Base-by-base conservation (phyloP, 1,140 invertebrate species). In the Drusus annulatus region DNA sequence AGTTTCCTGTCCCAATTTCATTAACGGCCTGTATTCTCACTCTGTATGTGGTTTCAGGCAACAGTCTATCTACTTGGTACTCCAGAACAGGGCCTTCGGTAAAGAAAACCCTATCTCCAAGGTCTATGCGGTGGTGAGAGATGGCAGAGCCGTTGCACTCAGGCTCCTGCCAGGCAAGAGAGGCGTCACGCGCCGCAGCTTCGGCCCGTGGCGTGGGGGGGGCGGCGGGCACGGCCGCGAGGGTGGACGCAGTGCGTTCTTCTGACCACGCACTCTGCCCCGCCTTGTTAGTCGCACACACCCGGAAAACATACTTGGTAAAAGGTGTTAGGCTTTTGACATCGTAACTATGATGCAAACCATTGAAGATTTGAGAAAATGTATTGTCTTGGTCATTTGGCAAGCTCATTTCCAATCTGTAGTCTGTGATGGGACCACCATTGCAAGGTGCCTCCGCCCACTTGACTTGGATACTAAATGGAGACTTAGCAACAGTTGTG, bases 11-110 rank as follows among this genome's bases (percentile, higher is more conserved):
- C 7, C 95, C 96, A n/a, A 96, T 92, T 79, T 91, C 91, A 87
- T 96, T 97, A 6, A 96, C 92, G 52, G 96, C 96, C 86, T 95
- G 94, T 28, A 96, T 92, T 78, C 94, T 91, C 68, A 96, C 91
- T 86, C 93, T 94, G 84, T 93, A 93, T n/a, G 87, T 85, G 13
- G 91, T 91, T 83, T 93, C 91, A 3, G 92, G 90, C 28, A 85
- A 84, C 25, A 93, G 86, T 0, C 89, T 88, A 25, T 89, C 87
- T 7, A 93, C 86, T 0, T 88, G 87, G 69, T 90, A 90, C 63
- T 91, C 90, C 3, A 88, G 88, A 21, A 86, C 86, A 60, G 91
- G 88, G 7, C 90, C 91, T 4, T 91, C 90, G 0, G 92, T 93
- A 28, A 91, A 90, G 84, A 92, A 89, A 5, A 89, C 89, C 75